Conservation (phyloP, 1,140 invertebrate species). For the Homarus americanus region DNA sequence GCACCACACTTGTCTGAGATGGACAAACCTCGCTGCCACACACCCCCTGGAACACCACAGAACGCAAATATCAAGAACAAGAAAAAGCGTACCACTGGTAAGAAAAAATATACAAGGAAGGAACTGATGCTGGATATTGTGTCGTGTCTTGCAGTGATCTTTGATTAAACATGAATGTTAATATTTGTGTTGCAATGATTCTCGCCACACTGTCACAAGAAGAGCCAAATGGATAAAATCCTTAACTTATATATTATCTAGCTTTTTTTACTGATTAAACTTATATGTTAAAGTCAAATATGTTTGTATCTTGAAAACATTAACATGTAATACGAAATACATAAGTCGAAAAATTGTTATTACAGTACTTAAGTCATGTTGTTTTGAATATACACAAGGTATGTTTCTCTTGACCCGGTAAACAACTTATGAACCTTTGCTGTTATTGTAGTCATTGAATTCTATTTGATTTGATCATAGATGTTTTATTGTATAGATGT, state of each 20-base stretch:
- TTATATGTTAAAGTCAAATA: background rate
- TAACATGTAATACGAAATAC: too few relatives aligned
- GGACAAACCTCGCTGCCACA: conserved; percentile 28
- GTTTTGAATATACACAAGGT: background rate
- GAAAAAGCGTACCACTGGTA: conserved; percentile 51
- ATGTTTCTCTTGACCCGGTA: background rate
- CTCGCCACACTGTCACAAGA: background rate
- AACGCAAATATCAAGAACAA: background rate
- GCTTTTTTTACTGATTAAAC: background rate
- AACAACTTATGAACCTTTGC: background rate
- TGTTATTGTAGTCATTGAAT: conserved; percentile 16
- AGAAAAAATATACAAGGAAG: conserved; percentile 66
- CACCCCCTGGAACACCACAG: background rate
- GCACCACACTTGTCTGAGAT: conserved; percentile 28
- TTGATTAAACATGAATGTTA: conserved; percentile 18
- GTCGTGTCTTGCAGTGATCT: conserved; percentile 53
- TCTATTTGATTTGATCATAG: conserved; percentile 36
- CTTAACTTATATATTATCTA: background rate
- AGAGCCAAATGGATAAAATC: background rate
- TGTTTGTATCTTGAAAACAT: background rate
- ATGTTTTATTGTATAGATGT: conserved; percentile 16
- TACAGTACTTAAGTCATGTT: background rate
- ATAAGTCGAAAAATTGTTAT: background rate
- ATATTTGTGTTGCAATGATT: background rate
- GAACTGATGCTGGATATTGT: conserved; percentile 62